phyloP scores from a whole-genome alignment of 1,140 invertebrate genomes.

The Tetraneura akinire region DNA sequence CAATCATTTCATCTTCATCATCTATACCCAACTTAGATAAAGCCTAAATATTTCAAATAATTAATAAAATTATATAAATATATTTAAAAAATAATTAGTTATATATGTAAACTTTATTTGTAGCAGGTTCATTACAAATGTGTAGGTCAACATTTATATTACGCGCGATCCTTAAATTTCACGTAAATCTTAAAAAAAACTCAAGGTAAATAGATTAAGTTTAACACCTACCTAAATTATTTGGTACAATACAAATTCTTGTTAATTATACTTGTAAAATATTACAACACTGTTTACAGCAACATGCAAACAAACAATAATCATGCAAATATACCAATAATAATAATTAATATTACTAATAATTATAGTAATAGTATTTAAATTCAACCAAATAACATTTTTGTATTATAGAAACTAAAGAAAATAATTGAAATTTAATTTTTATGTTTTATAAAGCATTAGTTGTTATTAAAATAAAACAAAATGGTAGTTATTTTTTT shows the following conservation, averaged over 20 bases:
- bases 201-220: slow-evolving; percentile 43
- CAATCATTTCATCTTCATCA: slow-evolving; percentile 50
- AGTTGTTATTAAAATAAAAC: neutral
- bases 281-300: neutral
- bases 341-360: neutral
- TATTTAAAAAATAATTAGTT: neutral
- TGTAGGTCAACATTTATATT: slow-evolving; percentile 7
- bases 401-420: neutral
- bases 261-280: slow-evolving; percentile 41
- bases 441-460: neutral
- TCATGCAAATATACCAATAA: slow-evolving; percentile 13
- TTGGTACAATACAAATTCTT: slow-evolving; percentile 46
- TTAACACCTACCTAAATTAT: slow-evolving; percentile 49
- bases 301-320: neutral
- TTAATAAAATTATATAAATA: neutral
- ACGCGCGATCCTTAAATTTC: slow-evolving; percentile 22
- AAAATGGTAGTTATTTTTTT: neutral
- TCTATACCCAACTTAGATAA: slow-evolving; percentile 44
- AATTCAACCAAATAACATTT: neutral
- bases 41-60: slow-evolving; percentile 17
- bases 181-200: slow-evolving; percentile 40
- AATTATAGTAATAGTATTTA: neutral
- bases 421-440: neutral
- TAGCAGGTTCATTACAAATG: slow-evolving; percentile 33
- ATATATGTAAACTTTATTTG: slow-evolving; percentile 28